A percentile compares a stretch with the other conserved stretches of the same genome.
Evolutionary conservation across 2,797 vertebrate species (phyloP).

Genomic region (Phaenicophaeus curvirostris): DNA sequence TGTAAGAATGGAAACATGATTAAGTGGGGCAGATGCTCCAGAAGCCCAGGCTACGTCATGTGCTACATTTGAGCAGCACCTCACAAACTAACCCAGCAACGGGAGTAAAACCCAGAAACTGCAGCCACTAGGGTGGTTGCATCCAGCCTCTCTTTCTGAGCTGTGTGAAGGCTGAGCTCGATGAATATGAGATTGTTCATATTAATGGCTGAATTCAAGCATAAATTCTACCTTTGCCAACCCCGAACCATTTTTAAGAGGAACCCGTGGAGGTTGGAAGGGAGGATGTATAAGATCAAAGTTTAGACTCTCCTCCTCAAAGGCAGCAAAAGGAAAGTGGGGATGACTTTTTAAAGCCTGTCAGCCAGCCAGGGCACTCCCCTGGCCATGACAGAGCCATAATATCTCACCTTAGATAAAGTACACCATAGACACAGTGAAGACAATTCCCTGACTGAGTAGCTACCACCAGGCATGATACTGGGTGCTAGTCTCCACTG

Average conservation of each 20-base stretch:
- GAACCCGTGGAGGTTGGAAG: accelerated
- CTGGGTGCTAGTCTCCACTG: background rate
- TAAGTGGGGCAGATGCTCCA: background rate
- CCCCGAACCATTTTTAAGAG: background rate
- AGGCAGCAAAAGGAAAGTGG: background rate
- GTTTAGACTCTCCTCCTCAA: accelerated
- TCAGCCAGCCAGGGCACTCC: background rate
- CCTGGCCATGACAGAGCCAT: background rate
- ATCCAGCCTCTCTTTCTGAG: background rate
- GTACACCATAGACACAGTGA: background rate
- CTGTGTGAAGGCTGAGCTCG: background rate
- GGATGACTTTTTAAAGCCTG: background rate
- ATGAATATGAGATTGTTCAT: background rate
- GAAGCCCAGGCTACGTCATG: background rate
- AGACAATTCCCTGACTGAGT: background rate
- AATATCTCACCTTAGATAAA: background rate
- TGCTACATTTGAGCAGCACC: accelerated
- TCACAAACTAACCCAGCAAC: background rate
- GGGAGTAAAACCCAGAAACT: background rate
- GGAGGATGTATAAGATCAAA: background rate
- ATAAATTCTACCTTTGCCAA: background rate
- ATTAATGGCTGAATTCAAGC: background rate
- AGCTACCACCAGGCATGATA: background rate
- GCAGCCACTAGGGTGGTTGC: accelerated
- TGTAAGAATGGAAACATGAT: background rate